Base-by-base conservation (phyloP, 2,888 invertebrate genomes). In the Lepas anatifera region DNA sequence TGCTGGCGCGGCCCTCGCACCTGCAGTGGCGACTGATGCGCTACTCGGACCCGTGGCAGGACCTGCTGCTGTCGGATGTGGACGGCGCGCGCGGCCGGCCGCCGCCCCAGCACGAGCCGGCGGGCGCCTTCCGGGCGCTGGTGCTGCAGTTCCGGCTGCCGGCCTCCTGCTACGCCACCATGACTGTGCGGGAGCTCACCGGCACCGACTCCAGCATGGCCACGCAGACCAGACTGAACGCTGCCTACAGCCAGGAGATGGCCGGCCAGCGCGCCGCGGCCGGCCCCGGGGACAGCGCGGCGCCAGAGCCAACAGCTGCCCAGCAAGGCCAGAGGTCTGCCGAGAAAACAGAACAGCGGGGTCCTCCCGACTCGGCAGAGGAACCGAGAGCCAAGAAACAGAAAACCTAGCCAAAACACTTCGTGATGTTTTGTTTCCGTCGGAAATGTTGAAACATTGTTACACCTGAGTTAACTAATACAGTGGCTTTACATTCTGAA, bases 101-200 rank as follows among this genome's bases (percentile, higher is more conserved):
- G 68, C n/a, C n/a, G n/a, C 68, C 68, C 7, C 29, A 39, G 37
- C 58, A 25, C 16, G 41, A 52, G 37, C 32, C 76, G 86, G 87
- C 85, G 72, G 89, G 89, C 1, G 81, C 84, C 75, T 85, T 84
- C 78, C 87, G 86, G 77, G 93, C 92, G 0, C 78, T 96, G 2
- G 80, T 91, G 0, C 75, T 99, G 25, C 86, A 88, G 72, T 87
- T 98, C 80, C 84, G 85, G 1, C 80, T 99, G 68, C 87, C 89
- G 0, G 80, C 93, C 0, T 91, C 94, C 0, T 86, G 87, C n/a
- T 99, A 99, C 82, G 98, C 99, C 0, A 99, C 99, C 8, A 95
- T 98, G 92, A 89, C 92, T 0, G 78, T 99, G 1, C 82, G 98
- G 7, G 96, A 98, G 79, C 80, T 94, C 66, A 66, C 66, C 66